Conservation (phyloP, 1,140 invertebrate genomes). For the Telenomus remus region DNA sequence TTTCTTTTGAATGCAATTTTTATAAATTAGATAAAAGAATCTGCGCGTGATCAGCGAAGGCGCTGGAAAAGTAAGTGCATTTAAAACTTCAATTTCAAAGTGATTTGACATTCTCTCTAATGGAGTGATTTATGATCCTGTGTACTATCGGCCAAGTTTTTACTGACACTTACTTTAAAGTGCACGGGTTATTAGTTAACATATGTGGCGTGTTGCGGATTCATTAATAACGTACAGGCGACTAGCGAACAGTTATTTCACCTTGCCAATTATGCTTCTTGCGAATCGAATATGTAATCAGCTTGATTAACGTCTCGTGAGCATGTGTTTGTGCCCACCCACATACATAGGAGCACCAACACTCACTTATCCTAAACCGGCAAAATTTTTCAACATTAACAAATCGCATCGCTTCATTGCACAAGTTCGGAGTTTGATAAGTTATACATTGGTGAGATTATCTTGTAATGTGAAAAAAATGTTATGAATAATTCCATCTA, state of each 20-base stretch:
- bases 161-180: slow-evolving; percentile 48
- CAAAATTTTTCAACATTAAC: slow-evolving; percentile 3
- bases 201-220: slow-evolving; percentile 45
- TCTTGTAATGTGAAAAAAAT: too few species aligned
- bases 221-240: slow-evolving; percentile 50
- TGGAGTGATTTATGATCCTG: slow-evolving; percentile 35
- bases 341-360: not conserved
- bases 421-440: too few species aligned
- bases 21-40: too few species aligned
- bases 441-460: too few species aligned
- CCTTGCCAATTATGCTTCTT: slow-evolving; percentile 47
- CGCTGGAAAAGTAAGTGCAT: not conserved
- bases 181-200: slow-evolving; percentile 54
- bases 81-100: slow-evolving; percentile 32
- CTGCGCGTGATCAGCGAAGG: too few species aligned
- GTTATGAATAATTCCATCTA: slow-evolving; percentile 5
- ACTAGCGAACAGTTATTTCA: slow-evolving; percentile 51
- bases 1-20: too few species aligned
- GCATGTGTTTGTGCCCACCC: slow-evolving; percentile 17
- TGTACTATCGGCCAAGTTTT: slow-evolving; percentile 31
- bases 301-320: slow-evolving; percentile 41
- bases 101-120: slow-evolving; percentile 9
- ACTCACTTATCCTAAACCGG: slow-evolving; percentile 5
- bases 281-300: slow-evolving; percentile 44
- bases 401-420: slow-evolving; percentile 17